Evolutionary conservation across 2,797 vertebrate genomes (phyloP).

Genomic region (Acipenser ruthenus): DNA sequence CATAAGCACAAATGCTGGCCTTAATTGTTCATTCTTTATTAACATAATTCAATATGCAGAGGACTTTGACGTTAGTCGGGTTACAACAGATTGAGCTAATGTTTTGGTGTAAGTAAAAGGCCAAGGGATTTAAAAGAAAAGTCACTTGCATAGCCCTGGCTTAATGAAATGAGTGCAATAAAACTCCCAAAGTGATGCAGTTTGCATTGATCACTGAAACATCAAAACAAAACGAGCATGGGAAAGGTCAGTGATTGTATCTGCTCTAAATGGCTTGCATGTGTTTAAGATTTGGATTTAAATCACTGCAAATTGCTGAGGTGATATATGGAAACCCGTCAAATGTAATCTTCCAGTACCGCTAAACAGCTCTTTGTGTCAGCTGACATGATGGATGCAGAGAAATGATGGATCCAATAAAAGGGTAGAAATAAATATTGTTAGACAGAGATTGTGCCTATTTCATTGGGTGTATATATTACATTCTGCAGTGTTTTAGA

Average conservation of each 20-base stretch:
- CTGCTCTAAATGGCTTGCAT: constrained; percentile 58
- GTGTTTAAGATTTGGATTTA: constrained; percentile 59
- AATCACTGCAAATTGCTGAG: constrained; percentile 51
- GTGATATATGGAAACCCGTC: constrained; percentile 45
- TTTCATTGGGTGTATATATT: constrained; percentile 39
- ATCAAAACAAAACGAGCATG: constrained; percentile 48
- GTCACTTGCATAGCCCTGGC: constrained; percentile 22
- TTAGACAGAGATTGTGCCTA: constrained; percentile 30
- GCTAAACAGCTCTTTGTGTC: constrained; percentile 23
- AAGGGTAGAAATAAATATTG: constrained; percentile 41
- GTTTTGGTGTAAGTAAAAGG: constrained; percentile 14
- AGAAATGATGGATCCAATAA: constrained; percentile 49
- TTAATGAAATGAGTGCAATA: constrained; percentile 38
- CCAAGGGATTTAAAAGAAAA: constrained; percentile 12
- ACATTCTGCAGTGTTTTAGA: constrained; percentile 28
- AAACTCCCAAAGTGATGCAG: constrained; percentile 40
- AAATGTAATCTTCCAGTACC: constrained; percentile 37
- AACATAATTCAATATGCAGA: no score
- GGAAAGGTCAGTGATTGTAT: constrained; percentile 68
- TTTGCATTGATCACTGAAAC: constrained; percentile 39
- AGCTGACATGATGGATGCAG: constrained; percentile 40
- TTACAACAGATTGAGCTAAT: neutral
- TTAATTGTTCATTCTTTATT: no score
- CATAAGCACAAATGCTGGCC: no score
- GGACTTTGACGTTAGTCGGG: no score